Conservation (phyloP, 2,797 vertebrate genomes). For the Hydrophis major region DNA sequence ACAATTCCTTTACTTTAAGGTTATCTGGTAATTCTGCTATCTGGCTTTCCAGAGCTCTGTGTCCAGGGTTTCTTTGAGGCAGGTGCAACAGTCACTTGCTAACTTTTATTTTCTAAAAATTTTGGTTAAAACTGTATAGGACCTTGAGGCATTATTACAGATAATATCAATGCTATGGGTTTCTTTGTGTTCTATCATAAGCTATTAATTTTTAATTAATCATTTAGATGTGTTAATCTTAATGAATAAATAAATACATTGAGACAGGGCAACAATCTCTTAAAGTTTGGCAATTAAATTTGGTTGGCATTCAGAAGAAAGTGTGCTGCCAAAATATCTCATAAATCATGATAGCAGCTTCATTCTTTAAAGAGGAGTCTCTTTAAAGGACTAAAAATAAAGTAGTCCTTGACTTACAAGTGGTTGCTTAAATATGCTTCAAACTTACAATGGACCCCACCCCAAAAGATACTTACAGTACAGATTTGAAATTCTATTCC, state of each 20-base stretch:
- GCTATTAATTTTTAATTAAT: background rate
- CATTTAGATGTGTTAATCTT: background rate
- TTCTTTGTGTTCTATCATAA: background rate
- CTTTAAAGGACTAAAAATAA: background rate
- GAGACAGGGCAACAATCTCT: background rate
- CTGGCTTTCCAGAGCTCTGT: background rate
- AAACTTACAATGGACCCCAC: too few relatives aligned
- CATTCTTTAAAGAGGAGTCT: background rate
- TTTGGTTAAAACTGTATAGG: background rate
- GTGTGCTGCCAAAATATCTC: background rate
- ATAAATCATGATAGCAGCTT: slow-evolving; percentile 3
- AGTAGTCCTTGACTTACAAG: too few relatives aligned
- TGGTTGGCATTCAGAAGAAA: background rate
- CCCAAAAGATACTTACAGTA: too few relatives aligned
- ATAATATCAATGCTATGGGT: background rate
- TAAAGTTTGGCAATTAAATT: background rate
- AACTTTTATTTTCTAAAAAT: background rate
- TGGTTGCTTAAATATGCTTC: too few relatives aligned
- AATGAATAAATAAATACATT: background rate
- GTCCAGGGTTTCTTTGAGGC: background rate
- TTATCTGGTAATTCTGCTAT: background rate
- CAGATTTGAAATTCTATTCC: too few relatives aligned
- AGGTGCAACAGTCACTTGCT: background rate
- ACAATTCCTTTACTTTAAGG: background rate
- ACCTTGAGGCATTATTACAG: background rate